A percentile compares a stretch with the other conserved stretches of the same genome.
phyloP scores from a whole-genome alignment of 1,140 invertebrate genomes.

The Pygmarrhopalites habei region DNA sequence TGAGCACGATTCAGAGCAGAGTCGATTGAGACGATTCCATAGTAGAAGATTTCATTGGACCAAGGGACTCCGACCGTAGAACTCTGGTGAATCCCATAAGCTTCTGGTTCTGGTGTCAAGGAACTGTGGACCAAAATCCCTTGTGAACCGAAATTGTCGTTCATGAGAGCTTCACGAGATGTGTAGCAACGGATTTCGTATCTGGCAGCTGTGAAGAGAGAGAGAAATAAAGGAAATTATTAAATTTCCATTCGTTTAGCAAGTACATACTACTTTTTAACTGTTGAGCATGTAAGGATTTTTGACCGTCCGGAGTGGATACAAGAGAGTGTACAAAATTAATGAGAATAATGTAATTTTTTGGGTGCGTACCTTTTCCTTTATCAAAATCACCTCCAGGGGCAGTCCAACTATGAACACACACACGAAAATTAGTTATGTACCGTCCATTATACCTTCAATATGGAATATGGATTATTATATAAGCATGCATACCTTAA shows the following conservation, averaged over 20 bases:
- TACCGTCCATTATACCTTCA: no score
- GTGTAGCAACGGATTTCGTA: conserved; percentile 42
- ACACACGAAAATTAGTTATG: no score
- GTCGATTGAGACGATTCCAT: conserved; percentile 42
- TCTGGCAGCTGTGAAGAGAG: conserved; percentile 32
- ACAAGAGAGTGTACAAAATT: no score
- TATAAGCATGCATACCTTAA: no score
- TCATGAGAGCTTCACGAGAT: conserved; percentile 39
- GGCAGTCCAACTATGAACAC: conserved; percentile 43
- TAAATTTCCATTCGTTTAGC: not conserved
- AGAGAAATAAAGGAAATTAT: conserved; percentile 9
- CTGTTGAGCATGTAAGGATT: not conserved
- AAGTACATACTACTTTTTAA: not conserved
- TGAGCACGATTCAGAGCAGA: conserved; percentile 38
- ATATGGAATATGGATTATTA: no score
- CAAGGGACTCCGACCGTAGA: conserved; percentile 41
- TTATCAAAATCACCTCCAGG: conserved; percentile 43
- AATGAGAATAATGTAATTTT: conserved; percentile 7
- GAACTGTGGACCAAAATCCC: conserved; percentile 42
- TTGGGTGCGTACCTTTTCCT: conserved; percentile 40
- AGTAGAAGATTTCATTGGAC: conserved; percentile 43
- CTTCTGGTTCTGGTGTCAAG: conserved; percentile 40
- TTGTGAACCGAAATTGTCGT: conserved; percentile 40
- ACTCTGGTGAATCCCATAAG: conserved; percentile 39
- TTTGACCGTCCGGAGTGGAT: no score